Percentiles rank a stretch among this genome's conserved stretches.
Conservation (phyloP, 2,888 invertebrate species). For the Parnassius smintheus region DNA sequence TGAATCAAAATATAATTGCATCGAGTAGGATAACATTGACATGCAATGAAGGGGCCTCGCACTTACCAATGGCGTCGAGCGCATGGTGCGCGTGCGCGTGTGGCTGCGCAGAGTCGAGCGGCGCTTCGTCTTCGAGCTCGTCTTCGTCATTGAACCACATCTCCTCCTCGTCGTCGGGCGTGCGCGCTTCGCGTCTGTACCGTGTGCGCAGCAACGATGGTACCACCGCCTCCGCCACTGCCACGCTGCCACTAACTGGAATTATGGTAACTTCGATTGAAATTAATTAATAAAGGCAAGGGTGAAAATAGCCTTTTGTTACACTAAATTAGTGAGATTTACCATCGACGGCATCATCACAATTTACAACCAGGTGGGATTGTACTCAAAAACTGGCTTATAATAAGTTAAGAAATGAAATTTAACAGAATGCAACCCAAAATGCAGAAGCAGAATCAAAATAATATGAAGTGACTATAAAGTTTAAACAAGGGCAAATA, state of each 20-base stretch:
- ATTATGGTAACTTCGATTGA: neutral
- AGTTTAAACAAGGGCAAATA: too few relatives aligned
- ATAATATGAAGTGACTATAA: too few relatives aligned
- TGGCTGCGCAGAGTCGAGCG: conserved; percentile 59
- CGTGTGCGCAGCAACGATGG: conserved; percentile 90
- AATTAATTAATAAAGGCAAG: too few relatives aligned
- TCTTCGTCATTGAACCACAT: conserved; percentile 99
- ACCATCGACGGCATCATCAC: too few relatives aligned
- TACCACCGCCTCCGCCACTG: conserved; percentile 82
- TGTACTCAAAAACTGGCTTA: too few relatives aligned
- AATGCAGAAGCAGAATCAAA: too few relatives aligned
- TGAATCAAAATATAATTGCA: neutral
- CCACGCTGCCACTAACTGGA: conserved; percentile 69
- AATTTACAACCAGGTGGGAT: too few relatives aligned
- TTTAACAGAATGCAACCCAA: too few relatives aligned
- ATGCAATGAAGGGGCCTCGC: neutral
- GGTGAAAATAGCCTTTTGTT: too few relatives aligned
- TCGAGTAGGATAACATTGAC: neutral
- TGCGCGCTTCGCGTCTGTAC: conserved; percentile 94
- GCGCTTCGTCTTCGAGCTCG: conserved; percentile 91
- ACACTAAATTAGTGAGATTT: too few relatives aligned
- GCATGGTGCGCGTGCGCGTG: conserved; percentile 61
- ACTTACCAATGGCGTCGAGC: conserved; percentile 70
- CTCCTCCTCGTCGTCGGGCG: conserved; percentile 98
- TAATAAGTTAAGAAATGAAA: too few relatives aligned